Conservation (phyloP, 2,113 vertebrate genomes). For the Polypterus senegalus region DNA sequence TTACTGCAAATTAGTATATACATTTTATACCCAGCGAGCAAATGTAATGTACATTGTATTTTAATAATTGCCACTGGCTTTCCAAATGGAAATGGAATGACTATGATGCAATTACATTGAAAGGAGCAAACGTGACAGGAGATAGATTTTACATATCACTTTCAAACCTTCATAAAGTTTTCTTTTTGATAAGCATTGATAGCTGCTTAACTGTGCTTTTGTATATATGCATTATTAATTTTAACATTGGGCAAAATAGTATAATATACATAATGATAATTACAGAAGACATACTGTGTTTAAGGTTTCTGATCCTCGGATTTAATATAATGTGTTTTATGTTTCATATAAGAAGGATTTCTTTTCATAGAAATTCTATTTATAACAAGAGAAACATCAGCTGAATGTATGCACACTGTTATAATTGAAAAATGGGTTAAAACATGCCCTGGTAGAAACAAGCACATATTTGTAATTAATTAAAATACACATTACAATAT, state of each 20-base stretch:
- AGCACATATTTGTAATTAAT: neutral
- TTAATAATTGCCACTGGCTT: constrained; percentile 84
- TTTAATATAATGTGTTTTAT: no score
- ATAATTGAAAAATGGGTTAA: neutral
- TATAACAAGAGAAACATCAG: no score
- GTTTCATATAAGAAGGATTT: no score
- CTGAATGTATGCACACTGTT: neutral
- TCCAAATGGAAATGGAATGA: constrained; percentile 75
- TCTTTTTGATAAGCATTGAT: no score
- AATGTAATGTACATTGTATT: constrained; percentile 88
- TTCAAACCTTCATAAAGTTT: constrained; percentile 50
- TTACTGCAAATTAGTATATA: constrained; percentile 99
- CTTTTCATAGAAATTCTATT: no score
- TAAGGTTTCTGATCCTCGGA: no score
- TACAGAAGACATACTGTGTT: no score
- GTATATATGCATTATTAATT: constrained; percentile 2
- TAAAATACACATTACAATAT: neutral
- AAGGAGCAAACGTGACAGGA: constrained; percentile 73
- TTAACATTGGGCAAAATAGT: neutral
- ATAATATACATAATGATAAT: no score
- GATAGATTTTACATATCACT: constrained; percentile 63
- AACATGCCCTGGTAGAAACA: neutral
- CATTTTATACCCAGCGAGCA: constrained; percentile 79
- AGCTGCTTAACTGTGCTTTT: no score
- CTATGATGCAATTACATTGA: constrained; percentile 79